phyloP scores from a whole-genome alignment of 2,113 vertebrate genomes.

The Thalassoma bifasciatum region DNA sequence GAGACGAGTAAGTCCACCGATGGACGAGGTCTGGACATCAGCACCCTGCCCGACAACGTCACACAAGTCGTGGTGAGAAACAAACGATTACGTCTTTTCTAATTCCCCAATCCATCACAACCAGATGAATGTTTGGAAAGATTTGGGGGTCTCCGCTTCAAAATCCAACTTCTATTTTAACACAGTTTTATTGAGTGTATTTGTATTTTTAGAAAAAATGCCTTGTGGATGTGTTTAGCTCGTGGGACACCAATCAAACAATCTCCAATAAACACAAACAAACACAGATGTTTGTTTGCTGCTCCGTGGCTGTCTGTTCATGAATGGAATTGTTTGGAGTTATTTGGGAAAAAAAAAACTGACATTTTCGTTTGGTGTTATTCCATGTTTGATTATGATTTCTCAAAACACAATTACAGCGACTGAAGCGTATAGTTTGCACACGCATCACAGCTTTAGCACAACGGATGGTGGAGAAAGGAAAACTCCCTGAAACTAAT shows the following conservation, averaged over 20 bases:
- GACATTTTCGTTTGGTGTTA: not conserved
- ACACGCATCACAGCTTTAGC: not conserved
- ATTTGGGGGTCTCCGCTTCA: no score
- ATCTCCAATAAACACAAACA: not conserved
- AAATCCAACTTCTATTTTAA: not conserved
- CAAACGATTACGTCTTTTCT: no score
- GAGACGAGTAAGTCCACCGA: constrained; percentile 75
- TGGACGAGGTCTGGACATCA: constrained; percentile 81
- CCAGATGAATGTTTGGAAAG: no score
- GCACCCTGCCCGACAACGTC: constrained; percentile 84
- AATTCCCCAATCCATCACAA: no score
- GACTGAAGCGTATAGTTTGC: not conserved
- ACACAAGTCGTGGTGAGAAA: constrained; percentile 88
- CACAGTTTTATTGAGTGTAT: not conserved
- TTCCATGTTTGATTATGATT: not conserved
- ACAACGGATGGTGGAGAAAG: not conserved
- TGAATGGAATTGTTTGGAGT: not conserved
- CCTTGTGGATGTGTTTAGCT: not conserved
- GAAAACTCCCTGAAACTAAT: not conserved
- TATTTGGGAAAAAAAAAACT: not conserved
- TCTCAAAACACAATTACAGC: not conserved
- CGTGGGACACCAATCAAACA: not conserved
- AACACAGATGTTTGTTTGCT: not conserved
- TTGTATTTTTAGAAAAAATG: not conserved
- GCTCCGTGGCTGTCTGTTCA: not conserved